Conservation (phyloP, 2,888 invertebrate genomes). For the Melikaiella ostensackeni region DNA sequence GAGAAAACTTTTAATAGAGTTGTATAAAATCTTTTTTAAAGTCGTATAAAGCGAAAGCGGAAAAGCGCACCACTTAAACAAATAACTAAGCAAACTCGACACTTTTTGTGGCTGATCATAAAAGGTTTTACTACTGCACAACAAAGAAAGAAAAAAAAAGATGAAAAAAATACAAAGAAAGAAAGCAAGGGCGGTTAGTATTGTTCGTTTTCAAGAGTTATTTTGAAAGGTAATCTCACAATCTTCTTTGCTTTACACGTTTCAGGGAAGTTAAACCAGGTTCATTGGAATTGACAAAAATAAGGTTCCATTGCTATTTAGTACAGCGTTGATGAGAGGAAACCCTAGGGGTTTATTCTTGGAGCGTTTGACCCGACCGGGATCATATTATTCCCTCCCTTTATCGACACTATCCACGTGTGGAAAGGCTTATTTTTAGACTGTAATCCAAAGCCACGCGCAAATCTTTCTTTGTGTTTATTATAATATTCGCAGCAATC, state of each 20-base stretch:
- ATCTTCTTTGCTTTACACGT: background rate
- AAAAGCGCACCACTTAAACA: background rate
- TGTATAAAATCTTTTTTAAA: background rate
- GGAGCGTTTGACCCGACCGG: slow-evolving; percentile 26
- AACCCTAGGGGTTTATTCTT: slow-evolving; percentile 15
- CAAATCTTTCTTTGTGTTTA: slow-evolving; percentile 5
- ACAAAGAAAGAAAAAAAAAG: background rate
- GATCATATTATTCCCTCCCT: slow-evolving; percentile 29
- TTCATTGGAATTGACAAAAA: slow-evolving; percentile 3
- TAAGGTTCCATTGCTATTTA: slow-evolving; percentile 9
- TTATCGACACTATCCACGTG: slow-evolving; percentile 28
- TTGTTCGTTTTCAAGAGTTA: slow-evolving; percentile 3
- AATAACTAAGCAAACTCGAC: slow-evolving; percentile 2
- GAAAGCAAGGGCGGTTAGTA: slow-evolving; percentile 1
- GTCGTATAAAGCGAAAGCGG: background rate
- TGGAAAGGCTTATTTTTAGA: slow-evolving; percentile 35
- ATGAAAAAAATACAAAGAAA: slow-evolving; percentile 6
- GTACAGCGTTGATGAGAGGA: slow-evolving; percentile 13
- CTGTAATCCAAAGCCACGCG: slow-evolving; percentile 1
- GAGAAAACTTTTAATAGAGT: background rate
- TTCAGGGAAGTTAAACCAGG: background rate
- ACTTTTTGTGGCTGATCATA: slow-evolving; percentile 15
- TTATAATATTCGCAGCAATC: background rate
- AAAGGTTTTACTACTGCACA: slow-evolving; percentile 16
- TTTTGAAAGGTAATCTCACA: slow-evolving; percentile 1